These are phyloP conservation scores for Malurus alboscapulatus DNA, from an alignment of 2,113 vertebrate species.

Conservation along the genomic window DNA sequence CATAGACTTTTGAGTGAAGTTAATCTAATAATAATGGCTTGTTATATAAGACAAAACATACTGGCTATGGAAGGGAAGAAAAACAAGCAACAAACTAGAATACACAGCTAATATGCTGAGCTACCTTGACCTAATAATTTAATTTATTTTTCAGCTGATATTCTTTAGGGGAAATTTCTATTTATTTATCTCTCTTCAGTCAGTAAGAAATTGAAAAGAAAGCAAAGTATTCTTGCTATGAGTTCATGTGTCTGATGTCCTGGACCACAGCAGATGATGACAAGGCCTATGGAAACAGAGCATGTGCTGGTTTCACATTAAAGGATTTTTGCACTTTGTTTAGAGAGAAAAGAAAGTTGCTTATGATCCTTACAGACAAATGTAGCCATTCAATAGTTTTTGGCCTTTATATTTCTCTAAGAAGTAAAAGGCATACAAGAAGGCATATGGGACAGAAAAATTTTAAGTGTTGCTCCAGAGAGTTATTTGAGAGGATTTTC, in stretches of 20 bases:
- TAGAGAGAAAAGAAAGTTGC: not conserved
- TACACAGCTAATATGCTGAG: not conserved
- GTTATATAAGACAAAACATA: not conserved
- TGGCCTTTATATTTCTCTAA: not conserved
- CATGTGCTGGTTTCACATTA: fast-evolving
- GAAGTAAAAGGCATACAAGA: not conserved
- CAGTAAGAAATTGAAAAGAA: not conserved
- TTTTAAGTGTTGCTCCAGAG: not conserved
- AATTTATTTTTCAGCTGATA: not conserved
- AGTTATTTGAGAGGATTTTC: not conserved
- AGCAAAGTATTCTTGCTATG: not conserved
- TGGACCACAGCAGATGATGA: not conserved
- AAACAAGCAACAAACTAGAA: not conserved
- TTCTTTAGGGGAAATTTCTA: not conserved
- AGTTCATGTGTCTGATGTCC: not conserved
- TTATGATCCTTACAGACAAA: not conserved
- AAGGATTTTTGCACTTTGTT: not conserved
- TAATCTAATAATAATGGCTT: not conserved
- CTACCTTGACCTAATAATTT: not conserved
- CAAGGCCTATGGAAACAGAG: not conserved
- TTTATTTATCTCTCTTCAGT: not conserved
- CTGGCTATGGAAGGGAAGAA: not conserved
- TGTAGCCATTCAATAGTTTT: not conserved
- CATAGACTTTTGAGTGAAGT: not conserved
- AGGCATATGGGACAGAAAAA: not conserved